Conservation (phyloP, 2,888 invertebrate species). For the Oconnorella tubifera region DNA sequence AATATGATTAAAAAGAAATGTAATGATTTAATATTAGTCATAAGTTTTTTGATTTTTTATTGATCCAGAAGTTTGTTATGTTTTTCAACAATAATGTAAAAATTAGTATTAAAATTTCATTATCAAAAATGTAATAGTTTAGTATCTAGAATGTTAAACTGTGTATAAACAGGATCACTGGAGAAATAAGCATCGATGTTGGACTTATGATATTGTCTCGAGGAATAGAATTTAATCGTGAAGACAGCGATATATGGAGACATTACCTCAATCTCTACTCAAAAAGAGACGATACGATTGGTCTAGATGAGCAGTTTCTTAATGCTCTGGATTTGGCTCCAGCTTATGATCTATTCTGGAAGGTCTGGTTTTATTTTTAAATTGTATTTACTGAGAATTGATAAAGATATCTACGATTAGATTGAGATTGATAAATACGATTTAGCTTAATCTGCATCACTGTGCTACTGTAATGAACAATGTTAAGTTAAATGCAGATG, state of each 20-base stretch:
- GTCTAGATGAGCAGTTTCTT: conserved; percentile 46
- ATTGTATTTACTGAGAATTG: no score
- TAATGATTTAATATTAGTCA: no score
- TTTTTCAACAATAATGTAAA: not conserved
- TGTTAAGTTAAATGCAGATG: no score
- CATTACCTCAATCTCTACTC: conserved; percentile 49
- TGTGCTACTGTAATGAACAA: no score
- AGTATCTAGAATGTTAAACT: no score
- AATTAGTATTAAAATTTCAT: not conserved
- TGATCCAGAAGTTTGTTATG: not conserved
- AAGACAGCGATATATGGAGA: conserved; percentile 47
- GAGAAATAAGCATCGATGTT: conserved; percentile 40
- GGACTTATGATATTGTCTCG: conserved; percentile 53
- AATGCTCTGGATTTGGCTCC: conserved; percentile 51
- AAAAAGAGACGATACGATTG: conserved; percentile 40
- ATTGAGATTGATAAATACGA: no score
- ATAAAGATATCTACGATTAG: no score
- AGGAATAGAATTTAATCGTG: conserved; percentile 49
- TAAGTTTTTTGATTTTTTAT: not conserved
- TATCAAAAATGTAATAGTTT: not conserved
- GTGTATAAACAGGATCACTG: not conserved
- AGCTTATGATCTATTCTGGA: conserved; percentile 50
- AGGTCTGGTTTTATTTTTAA: conserved; percentile 38
- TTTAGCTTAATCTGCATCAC: no score
- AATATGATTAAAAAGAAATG: no score